Evolutionary conservation across 2,888 invertebrate genomes (phyloP).

Genomic region (Pollenia angustigena): DNA sequence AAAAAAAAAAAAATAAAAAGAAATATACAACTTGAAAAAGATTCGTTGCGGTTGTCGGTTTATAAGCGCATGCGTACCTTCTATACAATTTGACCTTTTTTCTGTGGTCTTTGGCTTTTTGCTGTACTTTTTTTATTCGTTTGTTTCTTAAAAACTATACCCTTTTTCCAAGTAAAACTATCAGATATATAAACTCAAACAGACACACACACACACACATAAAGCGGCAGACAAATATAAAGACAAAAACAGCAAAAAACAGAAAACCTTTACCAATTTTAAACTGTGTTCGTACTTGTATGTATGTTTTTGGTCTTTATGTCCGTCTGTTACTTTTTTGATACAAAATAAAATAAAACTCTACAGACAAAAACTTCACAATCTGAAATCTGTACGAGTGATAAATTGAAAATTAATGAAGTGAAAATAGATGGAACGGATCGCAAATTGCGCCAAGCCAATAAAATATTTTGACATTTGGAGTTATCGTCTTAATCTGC

Average conservation of each 20-base stretch:
- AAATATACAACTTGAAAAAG: constrained; percentile 26
- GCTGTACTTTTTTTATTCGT: constrained; percentile 1
- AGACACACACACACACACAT: constrained; percentile 9
- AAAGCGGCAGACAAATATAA: constrained; percentile 58
- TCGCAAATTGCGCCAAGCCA: constrained; percentile 84
- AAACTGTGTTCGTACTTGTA: constrained; percentile 41
- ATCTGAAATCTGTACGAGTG: constrained; percentile 83
- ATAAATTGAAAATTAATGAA: constrained; percentile 84
- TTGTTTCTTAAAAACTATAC: constrained; percentile 66
- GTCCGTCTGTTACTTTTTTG: constrained; percentile 28
- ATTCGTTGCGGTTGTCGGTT: constrained; percentile 64
- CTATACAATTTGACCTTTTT: constrained; percentile 58
- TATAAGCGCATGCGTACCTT: constrained; percentile 63
- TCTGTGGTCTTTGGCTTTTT: constrained; percentile 47
- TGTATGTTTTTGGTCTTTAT: constrained; percentile 38
- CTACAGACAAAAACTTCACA: constrained; percentile 62
- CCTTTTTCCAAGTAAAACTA: constrained; percentile 73
- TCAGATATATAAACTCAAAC: constrained; percentile 69
- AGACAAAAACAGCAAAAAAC: constrained; percentile 23
- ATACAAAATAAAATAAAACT: constrained; percentile 18
- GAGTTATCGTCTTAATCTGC: constrained; percentile 84
- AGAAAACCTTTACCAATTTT: constrained; percentile 47
- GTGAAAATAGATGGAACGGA: constrained; percentile 84
- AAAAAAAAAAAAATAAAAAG: constrained; percentile 28
- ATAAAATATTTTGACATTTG: constrained; percentile 84